Evolutionary conservation across 2,888 invertebrate species (phyloP), one percentile per base, ranked within the genome.

Genomic region (Drosophila glabriapex): DNA sequence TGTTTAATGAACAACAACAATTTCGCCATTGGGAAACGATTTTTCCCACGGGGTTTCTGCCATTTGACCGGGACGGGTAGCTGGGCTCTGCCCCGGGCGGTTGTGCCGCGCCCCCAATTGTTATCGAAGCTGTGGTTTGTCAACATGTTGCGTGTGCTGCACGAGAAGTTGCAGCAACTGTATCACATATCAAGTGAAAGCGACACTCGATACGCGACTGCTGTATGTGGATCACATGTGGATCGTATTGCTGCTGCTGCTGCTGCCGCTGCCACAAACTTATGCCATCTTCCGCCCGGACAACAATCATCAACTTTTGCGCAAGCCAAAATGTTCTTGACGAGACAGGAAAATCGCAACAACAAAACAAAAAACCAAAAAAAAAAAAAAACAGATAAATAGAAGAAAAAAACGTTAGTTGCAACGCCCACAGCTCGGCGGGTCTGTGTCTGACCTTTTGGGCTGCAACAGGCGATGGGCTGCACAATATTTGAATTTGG

Each of bases 41-140:
- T 60, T 65, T 90, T 86, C 89, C 90, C 90, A 86, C 86, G 90
- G 77, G 79, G 83, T 78, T 79, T 79, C 66, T 89, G 84, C 71
- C 89, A 89, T 83, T 89, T 79, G 68, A 69, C 73, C 79, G 69
- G 78, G 56, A 49, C 29, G 41, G n/a, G 12, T 16, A 22, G 29
- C 41, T 29, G 16, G n/a, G 29, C 29, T 49, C 2, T 9, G 31
- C 19, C 4, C 22, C 16, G 25, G 31, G 41, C 10, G n/a, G 14
- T 2, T 46, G 28, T n/a, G 52, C 10, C 28, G 16, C 41, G 16
- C 29, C 14, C n/a, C n/a, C 41, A 69, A 61, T 55, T 65, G 73
- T 66, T 46, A 68, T 53, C 29, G 12, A 58, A 62, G 37, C 52
- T 39, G 56, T 37, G 29, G 63, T 62, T 67, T 65, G 49, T 56